Percentiles rank a stretch among this genome's conserved stretches.
phyloP scores from a whole-genome alignment of 2,113 vertebrate species.

The Morphnarchus princeps region DNA sequence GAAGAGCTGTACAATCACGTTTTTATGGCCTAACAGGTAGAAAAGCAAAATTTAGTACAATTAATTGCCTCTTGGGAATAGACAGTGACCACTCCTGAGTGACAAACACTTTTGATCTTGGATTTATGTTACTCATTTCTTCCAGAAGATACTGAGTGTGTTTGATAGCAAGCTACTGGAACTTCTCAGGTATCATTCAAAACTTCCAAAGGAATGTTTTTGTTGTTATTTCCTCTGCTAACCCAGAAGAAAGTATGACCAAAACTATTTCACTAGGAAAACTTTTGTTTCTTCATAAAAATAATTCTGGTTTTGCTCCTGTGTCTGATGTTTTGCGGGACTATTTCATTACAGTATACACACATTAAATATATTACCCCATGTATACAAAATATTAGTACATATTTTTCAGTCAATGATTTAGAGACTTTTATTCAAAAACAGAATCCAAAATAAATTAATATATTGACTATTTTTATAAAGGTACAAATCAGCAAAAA shows the following conservation, averaged over 20 bases:
- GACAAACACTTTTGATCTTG: neutral
- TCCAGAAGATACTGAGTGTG: neutral
- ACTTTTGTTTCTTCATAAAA: neutral
- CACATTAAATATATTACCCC: neutral
- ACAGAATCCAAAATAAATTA: neutral
- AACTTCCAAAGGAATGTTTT: constrained; percentile 2
- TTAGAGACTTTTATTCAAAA: neutral
- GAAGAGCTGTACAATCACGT: neutral
- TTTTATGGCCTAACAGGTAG: neutral
- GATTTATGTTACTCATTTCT: neutral
- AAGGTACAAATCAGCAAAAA: neutral
- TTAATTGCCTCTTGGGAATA: neutral
- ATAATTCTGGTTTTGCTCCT: neutral
- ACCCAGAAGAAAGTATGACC: neutral
- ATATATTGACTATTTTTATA: neutral
- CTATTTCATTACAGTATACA: neutral
- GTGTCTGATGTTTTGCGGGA: neutral
- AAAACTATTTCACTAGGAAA: neutral
- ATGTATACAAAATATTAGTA: neutral
- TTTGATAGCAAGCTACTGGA: neutral
- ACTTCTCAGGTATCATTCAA: constrained; percentile 3
- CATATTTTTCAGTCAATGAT: neutral
- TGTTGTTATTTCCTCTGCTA: constrained; percentile 4
- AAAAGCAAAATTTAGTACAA: neutral
- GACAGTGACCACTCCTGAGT: neutral